Evolutionary conservation across 23 tunicate genomes (phyloP).

Genomic region (Styela clava): DNA sequence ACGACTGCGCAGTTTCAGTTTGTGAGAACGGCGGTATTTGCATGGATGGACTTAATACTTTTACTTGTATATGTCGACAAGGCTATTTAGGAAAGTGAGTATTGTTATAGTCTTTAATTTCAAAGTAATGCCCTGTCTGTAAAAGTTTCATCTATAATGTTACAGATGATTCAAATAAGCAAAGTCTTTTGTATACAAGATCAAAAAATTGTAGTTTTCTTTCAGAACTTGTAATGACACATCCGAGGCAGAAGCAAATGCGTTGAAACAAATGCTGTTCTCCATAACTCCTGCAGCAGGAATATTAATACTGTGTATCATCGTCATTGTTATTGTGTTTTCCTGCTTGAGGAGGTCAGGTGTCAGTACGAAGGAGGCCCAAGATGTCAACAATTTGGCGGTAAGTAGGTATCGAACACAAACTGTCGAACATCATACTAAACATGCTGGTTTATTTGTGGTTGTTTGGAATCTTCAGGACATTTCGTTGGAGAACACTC

Average conservation of each 20-base stretch:
- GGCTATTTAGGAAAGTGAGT: conserved; percentile 35
- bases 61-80: conserved; percentile 14
- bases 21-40: conserved; percentile 36
- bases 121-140: background rate
- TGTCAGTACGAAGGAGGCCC: background rate
- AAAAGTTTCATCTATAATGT: background rate
- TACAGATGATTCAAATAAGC: too few relatives aligned
- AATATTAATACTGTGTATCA: conserved; percentile 7
- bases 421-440: too few relatives aligned
- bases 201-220: too few relatives aligned
- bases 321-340: background rate
- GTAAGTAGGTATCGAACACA: too few relatives aligned
- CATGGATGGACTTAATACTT: conserved; percentile 17
- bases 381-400: background rate
- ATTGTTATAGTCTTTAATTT: background rate
- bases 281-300: conserved; percentile 19
- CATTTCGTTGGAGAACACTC: too few relatives aligned
- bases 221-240: conserved; percentile 24
- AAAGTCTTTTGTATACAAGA: background rate
- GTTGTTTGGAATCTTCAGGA: too few relatives aligned
- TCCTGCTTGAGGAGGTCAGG: background rate
- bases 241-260: conserved; percentile 7
- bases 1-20: conserved; percentile 12
- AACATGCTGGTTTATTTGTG: too few relatives aligned
- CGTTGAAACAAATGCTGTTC: background rate